phyloP scores from a whole-genome alignment of 1,140 invertebrate genomes.

The Brachionus paranguensis region DNA sequence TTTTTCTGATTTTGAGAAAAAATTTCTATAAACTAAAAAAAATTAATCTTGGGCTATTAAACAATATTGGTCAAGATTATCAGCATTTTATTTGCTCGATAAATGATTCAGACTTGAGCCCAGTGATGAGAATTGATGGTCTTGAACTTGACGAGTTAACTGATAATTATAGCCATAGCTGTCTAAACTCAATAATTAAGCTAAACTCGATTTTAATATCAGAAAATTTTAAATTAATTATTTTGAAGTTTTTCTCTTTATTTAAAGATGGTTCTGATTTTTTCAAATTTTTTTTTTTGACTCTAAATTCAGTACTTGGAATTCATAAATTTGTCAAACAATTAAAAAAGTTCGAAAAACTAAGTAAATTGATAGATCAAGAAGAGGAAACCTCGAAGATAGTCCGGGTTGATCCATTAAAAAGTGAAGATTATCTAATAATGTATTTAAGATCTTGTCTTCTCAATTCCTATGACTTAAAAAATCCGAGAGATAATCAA shows the following conservation, averaged over 20 bases:
- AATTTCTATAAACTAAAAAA: background rate
- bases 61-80: background rate
- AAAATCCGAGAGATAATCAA: background rate
- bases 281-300: background rate
- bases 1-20: background rate
- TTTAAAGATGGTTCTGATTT: background rate
- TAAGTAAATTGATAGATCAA: background rate
- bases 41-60: background rate
- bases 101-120: background rate
- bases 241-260: background rate
- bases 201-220: background rate
- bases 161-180: background rate
- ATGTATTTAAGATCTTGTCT: background rate
- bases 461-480: background rate
- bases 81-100: background rate
- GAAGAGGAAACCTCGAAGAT: background rate
- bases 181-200: background rate
- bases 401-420: background rate
- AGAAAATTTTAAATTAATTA: constrained; percentile 1
- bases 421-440: background rate
- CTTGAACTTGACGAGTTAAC: background rate
- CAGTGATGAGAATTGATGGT: background rate
- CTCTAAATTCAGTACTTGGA: background rate
- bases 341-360: background rate
- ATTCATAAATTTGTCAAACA: background rate